Conservation (phyloP, 2,113 vertebrate genomes). For the Ageneiosus marmoratus region DNA sequence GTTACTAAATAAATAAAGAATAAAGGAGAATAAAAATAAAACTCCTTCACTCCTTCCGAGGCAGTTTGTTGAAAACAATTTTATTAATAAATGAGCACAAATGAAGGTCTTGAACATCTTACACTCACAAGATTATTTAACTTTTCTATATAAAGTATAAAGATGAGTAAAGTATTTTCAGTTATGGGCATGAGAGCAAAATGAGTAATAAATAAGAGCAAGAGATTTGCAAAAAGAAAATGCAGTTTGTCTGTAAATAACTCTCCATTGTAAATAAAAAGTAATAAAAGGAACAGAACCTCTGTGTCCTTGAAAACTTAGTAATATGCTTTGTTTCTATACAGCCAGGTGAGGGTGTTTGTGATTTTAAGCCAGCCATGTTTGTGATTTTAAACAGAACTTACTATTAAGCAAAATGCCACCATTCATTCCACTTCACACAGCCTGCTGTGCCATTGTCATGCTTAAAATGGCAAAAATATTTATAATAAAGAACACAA, state of each 20-base stretch:
- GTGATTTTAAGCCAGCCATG: not conserved
- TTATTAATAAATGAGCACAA: too few species aligned
- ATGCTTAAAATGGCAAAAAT: not conserved
- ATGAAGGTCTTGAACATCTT: not conserved
- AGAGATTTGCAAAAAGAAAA: not conserved
- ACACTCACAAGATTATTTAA: not conserved
- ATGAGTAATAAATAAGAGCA: not conserved
- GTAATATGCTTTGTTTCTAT: not conserved
- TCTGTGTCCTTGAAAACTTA: not conserved
- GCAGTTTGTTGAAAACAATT: too few species aligned
- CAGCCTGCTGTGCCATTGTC: not conserved
- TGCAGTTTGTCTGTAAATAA: not conserved
- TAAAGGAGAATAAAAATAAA: not conserved
- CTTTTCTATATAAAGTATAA: not conserved
- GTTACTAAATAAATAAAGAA: not conserved
- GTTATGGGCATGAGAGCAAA: not conserved
- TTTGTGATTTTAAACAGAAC: constrained; percentile 1
- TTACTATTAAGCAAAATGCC: constrained; percentile 2
- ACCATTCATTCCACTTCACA: not conserved
- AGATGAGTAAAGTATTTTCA: too few species aligned
- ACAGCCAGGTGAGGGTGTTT: not conserved
- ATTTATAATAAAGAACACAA: constrained; percentile 1
- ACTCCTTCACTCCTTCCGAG: not conserved
- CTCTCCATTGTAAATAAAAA: not conserved
- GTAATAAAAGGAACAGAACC: not conserved